Evolutionary conservation across 2,888 invertebrate genomes (phyloP), one percentile per base, ranked within the genome.

Genomic region (Embidobia sp.): DNA sequence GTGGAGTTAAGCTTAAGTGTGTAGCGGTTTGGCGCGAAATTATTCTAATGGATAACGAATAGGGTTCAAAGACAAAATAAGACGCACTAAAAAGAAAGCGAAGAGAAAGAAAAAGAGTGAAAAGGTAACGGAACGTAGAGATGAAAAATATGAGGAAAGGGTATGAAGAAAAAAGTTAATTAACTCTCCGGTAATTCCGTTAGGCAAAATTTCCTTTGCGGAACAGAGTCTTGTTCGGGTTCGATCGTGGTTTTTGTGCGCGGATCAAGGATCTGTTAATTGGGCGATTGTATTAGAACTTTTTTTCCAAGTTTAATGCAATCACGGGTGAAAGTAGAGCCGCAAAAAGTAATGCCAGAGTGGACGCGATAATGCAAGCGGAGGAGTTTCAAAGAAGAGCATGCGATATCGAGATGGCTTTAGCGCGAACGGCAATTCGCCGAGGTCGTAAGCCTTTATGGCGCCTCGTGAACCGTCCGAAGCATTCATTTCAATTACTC

Each of bases 241-340:
- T 73, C 69, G 66, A 70, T 67, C 70, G 55, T 46, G 57, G 80
- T n/a, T 77, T 79, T 80, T 80, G 77, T 74, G 42, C 74, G 55
- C 76, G 79, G 78, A 79, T 79, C 77, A 77, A 77, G 79, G 77
- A 79, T 80, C 81, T 61, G 67, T 74, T 84, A 84, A 86, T 84
- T 83, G 80, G 81, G 78, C 82, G 80, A 85, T 85, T 81, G 77
- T 80, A 80, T 83, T 83, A 79, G 72, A 75, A 81, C 78, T n/a
- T 81, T 83, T 81, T 80, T 80, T 79, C 66, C 79, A 80, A 80
- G 79, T 72, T 77, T 80, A 80, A 80, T 80, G 79, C 79, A 80
- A 82, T 82, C 80, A 81, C 78, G 78, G 76, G 75, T 78, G 72
- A 79, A 81, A 80, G 80, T 80, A 66, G 64, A 49, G 73, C 42